Conservation (phyloP, 2,888 invertebrate species). For the Sicus ferrugineus region DNA sequence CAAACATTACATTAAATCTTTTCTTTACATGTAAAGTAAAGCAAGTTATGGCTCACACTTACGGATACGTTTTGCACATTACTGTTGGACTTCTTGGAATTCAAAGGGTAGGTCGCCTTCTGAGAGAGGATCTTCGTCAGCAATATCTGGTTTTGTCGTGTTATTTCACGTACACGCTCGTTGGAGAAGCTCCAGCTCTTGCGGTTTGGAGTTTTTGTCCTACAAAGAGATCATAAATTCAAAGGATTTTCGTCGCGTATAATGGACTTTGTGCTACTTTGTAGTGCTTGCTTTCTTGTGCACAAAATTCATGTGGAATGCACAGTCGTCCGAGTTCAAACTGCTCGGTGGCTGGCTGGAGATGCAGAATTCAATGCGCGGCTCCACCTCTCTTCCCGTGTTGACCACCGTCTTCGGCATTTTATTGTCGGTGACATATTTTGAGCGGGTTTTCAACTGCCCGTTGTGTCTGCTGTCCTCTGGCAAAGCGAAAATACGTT, state of each 20-base stretch:
- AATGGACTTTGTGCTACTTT: not conserved
- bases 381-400: constrained; percentile 16
- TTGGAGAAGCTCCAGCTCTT: constrained; percentile 67
- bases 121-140: constrained; percentile 68
- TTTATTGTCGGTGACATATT: not conserved
- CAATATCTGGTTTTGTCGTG: constrained; percentile 70
- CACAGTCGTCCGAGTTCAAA: constrained; percentile 51
- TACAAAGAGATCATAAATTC: constrained; percentile 2
- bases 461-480: not conserved
- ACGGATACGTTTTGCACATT: constrained; percentile 35
- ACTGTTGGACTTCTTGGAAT: constrained; percentile 17
- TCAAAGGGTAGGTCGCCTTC: constrained; percentile 50
- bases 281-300: constrained; percentile 35
- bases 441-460: not conserved
- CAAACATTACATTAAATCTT: not conserved
- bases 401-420: not conserved
- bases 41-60: constrained; percentile 30
- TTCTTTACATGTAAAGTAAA: no score
- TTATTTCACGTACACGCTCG: constrained; percentile 70
- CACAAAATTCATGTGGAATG: constrained; percentile 51
- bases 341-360: constrained; percentile 51
- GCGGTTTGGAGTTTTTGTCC: constrained; percentile 37
- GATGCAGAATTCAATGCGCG: constrained; percentile 43
- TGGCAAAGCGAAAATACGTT: not conserved
- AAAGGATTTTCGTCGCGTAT: not conserved